phyloP scores from a whole-genome alignment of 2,888 invertebrate species.

The Thymelicus lineola region DNA sequence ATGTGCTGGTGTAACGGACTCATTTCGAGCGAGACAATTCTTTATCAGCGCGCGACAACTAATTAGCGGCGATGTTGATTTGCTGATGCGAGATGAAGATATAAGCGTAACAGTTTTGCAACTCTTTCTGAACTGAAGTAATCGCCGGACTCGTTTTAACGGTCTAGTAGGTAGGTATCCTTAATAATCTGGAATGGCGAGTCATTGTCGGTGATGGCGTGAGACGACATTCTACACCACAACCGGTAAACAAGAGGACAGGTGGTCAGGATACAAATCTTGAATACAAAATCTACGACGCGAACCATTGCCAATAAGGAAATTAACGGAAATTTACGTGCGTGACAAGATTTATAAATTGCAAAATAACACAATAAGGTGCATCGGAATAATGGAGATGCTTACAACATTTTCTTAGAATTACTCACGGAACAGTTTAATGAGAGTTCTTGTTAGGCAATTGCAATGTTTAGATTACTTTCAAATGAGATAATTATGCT shows the following conservation, averaged over 20 bases:
- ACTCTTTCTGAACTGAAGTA: background rate
- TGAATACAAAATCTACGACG: slow-evolving; percentile 42
- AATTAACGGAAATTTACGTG: slow-evolving; percentile 49
- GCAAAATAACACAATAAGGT: slow-evolving; percentile 37
- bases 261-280: slow-evolving; percentile 41
- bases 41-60: slow-evolving; percentile 35
- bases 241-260: slow-evolving; percentile 37
- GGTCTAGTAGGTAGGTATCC: slow-evolving; percentile 16
- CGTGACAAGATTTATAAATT: slow-evolving; percentile 35
- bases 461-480: slow-evolving; percentile 23
- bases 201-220: slow-evolving; percentile 19
- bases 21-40: slow-evolving; percentile 34
- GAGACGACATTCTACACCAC: slow-evolving; percentile 12
- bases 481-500: slow-evolving; percentile 22
- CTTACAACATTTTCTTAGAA: slow-evolving; percentile 29
- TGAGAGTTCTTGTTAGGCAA: slow-evolving; percentile 24
- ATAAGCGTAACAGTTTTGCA: slow-evolving; percentile 14
- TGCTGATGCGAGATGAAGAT: slow-evolving; percentile 20
- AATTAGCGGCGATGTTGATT: slow-evolving; percentile 28
- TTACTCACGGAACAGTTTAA: slow-evolving; percentile 28
- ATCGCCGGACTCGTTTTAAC: slow-evolving; percentile 2
- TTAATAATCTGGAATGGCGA: slow-evolving; percentile 14
- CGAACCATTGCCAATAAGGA: slow-evolving; percentile 43
- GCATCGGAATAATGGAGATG: slow-evolving; percentile 27
- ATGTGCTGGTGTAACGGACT: slow-evolving; percentile 29